These are phyloP conservation scores for Drosophila parabipectinata DNA, from an alignment of 1,140 invertebrate species.

Conservation along the genomic window DNA sequence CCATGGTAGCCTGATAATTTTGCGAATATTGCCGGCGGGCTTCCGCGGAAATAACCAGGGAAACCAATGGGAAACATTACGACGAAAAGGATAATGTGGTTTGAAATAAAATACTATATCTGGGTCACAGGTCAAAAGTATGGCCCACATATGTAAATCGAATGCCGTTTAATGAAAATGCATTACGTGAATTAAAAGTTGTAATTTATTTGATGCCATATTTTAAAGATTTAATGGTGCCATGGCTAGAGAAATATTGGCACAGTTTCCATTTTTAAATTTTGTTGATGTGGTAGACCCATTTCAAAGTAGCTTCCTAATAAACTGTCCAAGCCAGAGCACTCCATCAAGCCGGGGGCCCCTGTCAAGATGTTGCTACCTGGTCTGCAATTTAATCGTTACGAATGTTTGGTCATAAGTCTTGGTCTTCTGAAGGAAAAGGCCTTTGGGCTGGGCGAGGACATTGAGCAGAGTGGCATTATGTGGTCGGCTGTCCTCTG, in stretches of 20 bases:
- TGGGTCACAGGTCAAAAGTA: neutral
- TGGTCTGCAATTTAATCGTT: conserved; percentile 64
- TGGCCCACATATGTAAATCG: neutral
- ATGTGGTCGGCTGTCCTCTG: conserved; percentile 34
- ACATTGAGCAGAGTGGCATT: conserved; percentile 45
- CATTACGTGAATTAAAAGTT: neutral
- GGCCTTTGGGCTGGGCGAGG: neutral
- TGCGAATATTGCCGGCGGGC: neutral
- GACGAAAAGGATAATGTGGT: neutral
- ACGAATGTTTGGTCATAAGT: conserved; percentile 63
- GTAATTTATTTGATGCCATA: neutral
- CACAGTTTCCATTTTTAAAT: neutral
- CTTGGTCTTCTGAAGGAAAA: conserved; percentile 18
- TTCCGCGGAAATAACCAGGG: neutral
- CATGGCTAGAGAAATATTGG: neutral
- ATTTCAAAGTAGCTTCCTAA: conserved; percentile 25
- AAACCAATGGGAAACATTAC: neutral
- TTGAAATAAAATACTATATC: neutral
- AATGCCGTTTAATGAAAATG: conserved; percentile 1
- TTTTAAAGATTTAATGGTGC: neutral
- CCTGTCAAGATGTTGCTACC: conserved; percentile 36
- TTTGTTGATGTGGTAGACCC: neutral
- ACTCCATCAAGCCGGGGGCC: conserved; percentile 14
- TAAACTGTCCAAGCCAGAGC: conserved; percentile 49
- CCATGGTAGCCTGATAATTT: conserved; percentile 23